These are phyloP conservation scores for Trinorchestia longiramus DNA, from an alignment of 1,140 invertebrate species.

Conservation along the genomic window DNA sequence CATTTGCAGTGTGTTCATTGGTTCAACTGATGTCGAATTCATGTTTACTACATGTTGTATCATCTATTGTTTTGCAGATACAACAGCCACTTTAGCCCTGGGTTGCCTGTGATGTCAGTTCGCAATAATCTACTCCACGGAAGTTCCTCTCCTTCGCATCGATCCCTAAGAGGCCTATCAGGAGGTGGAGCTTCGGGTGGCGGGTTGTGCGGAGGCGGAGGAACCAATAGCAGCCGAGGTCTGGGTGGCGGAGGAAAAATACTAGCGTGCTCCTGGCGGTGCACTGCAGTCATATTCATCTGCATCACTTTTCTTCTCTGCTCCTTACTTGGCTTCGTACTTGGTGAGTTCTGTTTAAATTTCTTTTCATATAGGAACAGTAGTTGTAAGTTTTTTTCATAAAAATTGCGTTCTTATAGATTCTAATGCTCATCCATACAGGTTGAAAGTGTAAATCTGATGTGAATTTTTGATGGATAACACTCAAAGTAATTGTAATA, in stretches of 20 bases:
- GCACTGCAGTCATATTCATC: conserved; percentile 28
- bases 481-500: no score
- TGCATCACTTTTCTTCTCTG: conserved; percentile 21
- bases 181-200: neutral
- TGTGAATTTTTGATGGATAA: no score
- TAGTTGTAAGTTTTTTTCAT: no score
- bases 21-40: no score
- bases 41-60: neutral
- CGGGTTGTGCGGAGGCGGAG: conserved; percentile 19
- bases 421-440: no score
- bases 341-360: conserved; percentile 15
- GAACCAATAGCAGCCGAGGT: conserved; percentile 2
- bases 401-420: no score
- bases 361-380: neutral
- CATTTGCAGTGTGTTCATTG: no score
- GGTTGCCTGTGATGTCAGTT: conserved; percentile 2
- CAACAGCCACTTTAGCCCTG: conserved; percentile 23
- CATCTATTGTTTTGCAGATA: neutral
- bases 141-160: conserved; percentile 5
- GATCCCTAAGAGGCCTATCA: conserved; percentile 8
- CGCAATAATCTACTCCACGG: conserved; percentile 16
- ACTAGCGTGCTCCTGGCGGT: conserved; percentile 22
- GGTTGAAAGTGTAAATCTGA: no score
- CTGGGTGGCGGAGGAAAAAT: neutral
- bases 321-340: conserved; percentile 18